Evolutionary conservation across 1,140 invertebrate genomes (phyloP), one percentile per base, ranked within the genome.

Genomic region (Myzus persicae): DNA sequence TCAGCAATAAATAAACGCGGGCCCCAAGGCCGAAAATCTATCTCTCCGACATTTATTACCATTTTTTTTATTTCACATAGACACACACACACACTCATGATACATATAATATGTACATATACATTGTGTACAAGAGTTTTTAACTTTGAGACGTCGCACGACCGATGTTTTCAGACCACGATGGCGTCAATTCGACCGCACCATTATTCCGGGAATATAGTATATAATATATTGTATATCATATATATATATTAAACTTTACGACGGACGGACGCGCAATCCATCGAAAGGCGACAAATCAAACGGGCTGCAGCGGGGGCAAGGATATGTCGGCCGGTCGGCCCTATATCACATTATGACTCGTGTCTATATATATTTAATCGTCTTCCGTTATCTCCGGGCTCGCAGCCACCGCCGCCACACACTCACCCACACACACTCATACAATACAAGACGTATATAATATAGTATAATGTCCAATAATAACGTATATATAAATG

Each of bases 11-110:
- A 90, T 90, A 90, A 90, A 90, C 51, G 38, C 40, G 51, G 20
- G 26, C 51, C 89, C 89, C 89, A 90, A 90, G 89, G 89, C 89
- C 89, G 89, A 90, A 90, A 90, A 90, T 90, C 89, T 46, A 90
- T 90, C 54, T 67, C 26, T 67, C 26, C 36, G 89, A 90, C 89
- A 42, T 90, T 90, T 90, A 90, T 90, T 90, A 90, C 89, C 89
- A 90, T 90, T 90, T 90, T 67, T n/a, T 90, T 90, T 90, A 90
- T 90, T 67, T 90, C 36, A 48, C 18, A 88, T 46, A 88, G 20
- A 88, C 26, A 44, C 40, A 31, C 82, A 85, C 40, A 82, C 81
- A 40, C 36, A 40, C 20, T 9, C 20, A 24, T 4, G 9, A 7
- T 14, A 38, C 31, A 85, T 31, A 42, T n/a, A 85, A 87, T 38